phyloP scores from a whole-genome alignment of 1,140 invertebrate genomes.

The Pectinophora gossypiella region DNA sequence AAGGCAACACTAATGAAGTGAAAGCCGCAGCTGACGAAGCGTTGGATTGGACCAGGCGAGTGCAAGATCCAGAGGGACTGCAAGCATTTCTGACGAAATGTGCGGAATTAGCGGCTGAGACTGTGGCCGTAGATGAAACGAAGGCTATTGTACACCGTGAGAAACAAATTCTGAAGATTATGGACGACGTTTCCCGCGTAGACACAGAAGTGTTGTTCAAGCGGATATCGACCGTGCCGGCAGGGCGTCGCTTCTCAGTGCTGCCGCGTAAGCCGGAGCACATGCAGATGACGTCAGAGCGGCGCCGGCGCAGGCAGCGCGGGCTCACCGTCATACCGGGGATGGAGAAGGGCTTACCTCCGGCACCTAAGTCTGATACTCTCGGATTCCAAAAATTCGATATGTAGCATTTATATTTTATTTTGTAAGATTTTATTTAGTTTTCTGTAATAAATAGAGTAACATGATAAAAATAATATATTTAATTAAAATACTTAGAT shows the following conservation, averaged over 20 bases:
- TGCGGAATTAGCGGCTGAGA: neutral
- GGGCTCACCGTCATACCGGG: conserved; percentile 7
- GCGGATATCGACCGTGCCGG: neutral
- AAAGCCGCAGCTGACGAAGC: conserved; percentile 1
- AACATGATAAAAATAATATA: too few relatives aligned
- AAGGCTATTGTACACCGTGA: neutral
- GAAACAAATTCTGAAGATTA: neutral
- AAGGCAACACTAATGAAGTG: conserved; percentile 42
- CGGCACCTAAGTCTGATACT: neutral
- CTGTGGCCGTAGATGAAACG: neutral
- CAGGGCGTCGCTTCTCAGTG: neutral
- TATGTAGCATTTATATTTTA: too few relatives aligned
- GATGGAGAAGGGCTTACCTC: neutral
- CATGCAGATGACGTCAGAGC: neutral
- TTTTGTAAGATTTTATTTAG: too few relatives aligned
- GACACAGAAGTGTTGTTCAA: neutral
- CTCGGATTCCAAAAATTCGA: neutral
- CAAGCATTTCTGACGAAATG: neutral
- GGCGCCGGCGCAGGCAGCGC: neutral
- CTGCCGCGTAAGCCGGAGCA: conserved; percentile 8
- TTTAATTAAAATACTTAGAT: too few relatives aligned
- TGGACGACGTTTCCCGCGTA: neutral
- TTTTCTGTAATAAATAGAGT: too few relatives aligned
- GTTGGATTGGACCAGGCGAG: neutral
- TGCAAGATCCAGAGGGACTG: neutral